These are phyloP conservation scores for Urocyon cinereoargenteus DNA, from an alignment of 2,797 vertebrate genomes.

Conservation along the genomic window DNA sequence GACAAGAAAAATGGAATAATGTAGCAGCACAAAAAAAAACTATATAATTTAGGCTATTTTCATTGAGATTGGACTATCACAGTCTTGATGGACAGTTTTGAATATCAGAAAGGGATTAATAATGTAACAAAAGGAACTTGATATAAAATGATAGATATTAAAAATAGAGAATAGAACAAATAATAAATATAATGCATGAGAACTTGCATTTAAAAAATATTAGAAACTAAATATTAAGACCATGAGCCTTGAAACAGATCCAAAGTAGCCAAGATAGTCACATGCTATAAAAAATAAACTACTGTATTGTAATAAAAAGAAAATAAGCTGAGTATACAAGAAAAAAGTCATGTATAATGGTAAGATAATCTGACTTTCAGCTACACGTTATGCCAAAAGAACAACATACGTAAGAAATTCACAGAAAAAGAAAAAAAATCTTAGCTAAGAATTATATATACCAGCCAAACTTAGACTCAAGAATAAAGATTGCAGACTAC, in stretches of 20 bases:
- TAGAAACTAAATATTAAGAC: neutral
- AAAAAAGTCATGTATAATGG: neutral
- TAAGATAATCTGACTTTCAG: neutral
- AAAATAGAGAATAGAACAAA: constrained; percentile 16
- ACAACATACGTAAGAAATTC: neutral
- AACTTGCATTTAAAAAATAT: constrained; percentile 4
- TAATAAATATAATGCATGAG: neutral
- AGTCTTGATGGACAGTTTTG: neutral
- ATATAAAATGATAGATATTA: neutral
- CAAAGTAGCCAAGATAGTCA: neutral
- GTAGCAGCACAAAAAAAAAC: neutral
- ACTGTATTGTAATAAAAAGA: neutral
- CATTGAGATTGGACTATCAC: neutral
- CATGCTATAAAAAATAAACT: neutral
- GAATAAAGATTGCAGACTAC: neutral
- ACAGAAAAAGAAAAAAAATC: neutral
- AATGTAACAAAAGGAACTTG: neutral
- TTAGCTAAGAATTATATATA: neutral
- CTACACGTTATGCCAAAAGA: neutral
- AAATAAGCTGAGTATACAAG: neutral
- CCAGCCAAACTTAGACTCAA: neutral
- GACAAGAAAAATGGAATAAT: constrained; percentile 34
- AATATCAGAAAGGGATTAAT: neutral
- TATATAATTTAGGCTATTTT: neutral
- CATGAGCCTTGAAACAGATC: neutral